Base-by-base conservation (phyloP, 2,113 vertebrate genomes). In the Anseranas semipalmata region DNA sequence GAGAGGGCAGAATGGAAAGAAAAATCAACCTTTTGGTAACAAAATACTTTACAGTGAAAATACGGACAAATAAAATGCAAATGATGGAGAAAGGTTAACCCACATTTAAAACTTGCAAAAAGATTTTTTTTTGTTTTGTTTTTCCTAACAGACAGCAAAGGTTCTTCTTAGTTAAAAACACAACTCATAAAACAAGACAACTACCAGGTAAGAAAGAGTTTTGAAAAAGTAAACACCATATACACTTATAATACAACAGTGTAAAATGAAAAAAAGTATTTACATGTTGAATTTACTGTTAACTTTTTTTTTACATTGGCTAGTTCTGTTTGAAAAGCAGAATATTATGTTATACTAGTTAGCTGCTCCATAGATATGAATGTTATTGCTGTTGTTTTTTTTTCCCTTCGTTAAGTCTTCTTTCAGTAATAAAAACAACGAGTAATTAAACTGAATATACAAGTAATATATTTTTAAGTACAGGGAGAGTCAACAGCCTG, bases 321-420 rank as follows among this genome's bases (percentile, higher is more conserved):
- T 98, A 98, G 98, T 98, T 98, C 97, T 92, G 97, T 95, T 93
- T 70, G 96, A 96, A 96, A 98, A 97, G 98, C 97, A 94, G 97
- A 95, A 93, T 90, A 93, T 97, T 92, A 67, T 84, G 97, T 95
- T 95, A 97, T 94, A 92, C 50, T 92, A 93, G 94, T 97, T 98
- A 98, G 98, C 98, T 98, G 98, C 97, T 98, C 97, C 98, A 85
- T 96, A 98, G 97, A 97, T 97, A 96, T 98, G 98, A 98, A 98
- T 97, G 98, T 99, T 99, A 99, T 99, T 99, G 99, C 99, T 99
- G 98, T 98, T 97, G 98, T 66, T 97, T 98, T 97, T 97, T 97
- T 97, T 98, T 97, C 97, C 98, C 97, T 98, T 98, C 95, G 56
- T 96, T 96, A 96, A 96, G 85, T 94, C 96, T 95, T 97, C 97